phyloP scores from a whole-genome alignment of 2,888 invertebrate genomes.

The Zaprionus obscuricornis region DNA sequence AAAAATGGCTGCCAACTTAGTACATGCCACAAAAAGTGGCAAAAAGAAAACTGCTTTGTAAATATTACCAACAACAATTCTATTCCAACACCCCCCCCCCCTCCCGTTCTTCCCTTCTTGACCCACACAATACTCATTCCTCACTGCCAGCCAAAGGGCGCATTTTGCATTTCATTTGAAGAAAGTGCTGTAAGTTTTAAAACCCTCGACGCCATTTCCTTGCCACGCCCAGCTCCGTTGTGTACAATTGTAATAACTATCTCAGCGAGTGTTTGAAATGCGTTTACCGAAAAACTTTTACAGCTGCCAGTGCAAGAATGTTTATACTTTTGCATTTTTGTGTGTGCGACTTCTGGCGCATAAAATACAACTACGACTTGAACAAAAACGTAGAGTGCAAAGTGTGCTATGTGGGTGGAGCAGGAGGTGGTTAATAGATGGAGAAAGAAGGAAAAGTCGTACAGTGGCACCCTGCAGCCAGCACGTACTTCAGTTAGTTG shows the following conservation, averaged over 20 bases:
- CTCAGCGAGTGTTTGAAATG: conserved; percentile 78
- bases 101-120: no score
- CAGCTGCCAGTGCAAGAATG: conserved; percentile 66
- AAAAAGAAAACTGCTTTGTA: conserved; percentile 60
- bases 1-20: conserved; percentile 63
- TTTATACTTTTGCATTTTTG: conserved; percentile 65
- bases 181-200: conserved; percentile 60
- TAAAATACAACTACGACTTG: conserved; percentile 20
- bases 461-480: neutral
- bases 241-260: conserved; percentile 76
- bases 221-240: conserved; percentile 42
- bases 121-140: no score
- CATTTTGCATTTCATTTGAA: conserved; percentile 71
- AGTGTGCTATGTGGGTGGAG: no score
- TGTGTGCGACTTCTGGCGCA: conserved; percentile 56
- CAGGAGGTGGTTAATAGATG: neutral
- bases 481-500: conserved; percentile 55
- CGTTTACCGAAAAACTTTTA: conserved; percentile 75
- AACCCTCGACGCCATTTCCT: conserved; percentile 14
- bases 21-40: conserved; percentile 41
- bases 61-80: no score
- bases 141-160: conserved; percentile 15
- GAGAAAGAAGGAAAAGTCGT: neutral
- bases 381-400: no score
- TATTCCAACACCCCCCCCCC: no score